These are phyloP conservation scores for Ornithoptera priamus DNA, from an alignment of 2,888 invertebrate genomes.

Conservation along the genomic window DNA sequence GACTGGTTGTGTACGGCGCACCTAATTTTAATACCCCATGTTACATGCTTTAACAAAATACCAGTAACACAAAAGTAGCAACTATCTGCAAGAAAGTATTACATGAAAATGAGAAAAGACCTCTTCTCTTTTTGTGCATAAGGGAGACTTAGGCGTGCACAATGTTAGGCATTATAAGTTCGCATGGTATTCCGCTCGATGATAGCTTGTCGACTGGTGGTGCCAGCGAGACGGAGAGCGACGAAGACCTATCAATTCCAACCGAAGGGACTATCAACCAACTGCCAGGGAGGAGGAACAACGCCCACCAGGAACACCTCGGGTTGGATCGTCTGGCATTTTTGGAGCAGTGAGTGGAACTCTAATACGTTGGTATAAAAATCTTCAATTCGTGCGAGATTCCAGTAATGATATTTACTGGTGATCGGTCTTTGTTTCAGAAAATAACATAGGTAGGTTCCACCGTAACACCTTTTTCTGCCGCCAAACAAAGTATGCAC, in stretches of 20 bases:
- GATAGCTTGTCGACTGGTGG: slow-evolving; percentile 72
- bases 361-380: slow-evolving; percentile 27
- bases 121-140: not conserved
- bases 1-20: slow-evolving; percentile 34
- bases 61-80: not conserved
- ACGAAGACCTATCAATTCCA: slow-evolving; percentile 81
- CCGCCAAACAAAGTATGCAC: too few species aligned
- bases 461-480: too few species aligned
- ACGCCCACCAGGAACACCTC: slow-evolving; percentile 73
- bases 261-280: slow-evolving; percentile 56
- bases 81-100: not conserved
- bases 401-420: too few species aligned
- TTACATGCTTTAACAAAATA: slow-evolving; percentile 1
- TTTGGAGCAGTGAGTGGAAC: slow-evolving; percentile 63
- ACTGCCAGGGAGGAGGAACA: slow-evolving; percentile 56
- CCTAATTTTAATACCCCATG: slow-evolving; percentile 3
- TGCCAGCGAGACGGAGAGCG: slow-evolving; percentile 88
- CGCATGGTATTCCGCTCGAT: slow-evolving; percentile 54
- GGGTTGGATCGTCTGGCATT: slow-evolving; percentile 47
- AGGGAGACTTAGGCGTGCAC: slow-evolving; percentile 21
- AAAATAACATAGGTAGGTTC: too few species aligned
- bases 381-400: not conserved
- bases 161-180: slow-evolving; percentile 18
- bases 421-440: too few species aligned
- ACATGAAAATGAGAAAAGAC: not conserved